Conservation (phyloP, 2,113 vertebrate genomes). For the Lophius piscatorius region DNA sequence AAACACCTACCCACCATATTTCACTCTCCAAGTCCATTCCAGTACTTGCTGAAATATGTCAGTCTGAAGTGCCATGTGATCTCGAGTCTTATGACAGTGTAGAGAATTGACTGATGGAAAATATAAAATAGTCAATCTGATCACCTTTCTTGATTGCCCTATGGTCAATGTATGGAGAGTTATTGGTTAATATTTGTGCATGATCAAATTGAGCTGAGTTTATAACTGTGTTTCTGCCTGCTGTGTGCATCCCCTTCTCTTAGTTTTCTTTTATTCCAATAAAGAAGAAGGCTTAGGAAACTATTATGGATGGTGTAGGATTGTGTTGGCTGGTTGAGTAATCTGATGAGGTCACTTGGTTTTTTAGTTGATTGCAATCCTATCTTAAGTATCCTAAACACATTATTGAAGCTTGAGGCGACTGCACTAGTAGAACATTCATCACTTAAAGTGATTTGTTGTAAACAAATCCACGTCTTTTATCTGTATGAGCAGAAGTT, state of each 20-base stretch:
- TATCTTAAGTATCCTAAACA: conserved; percentile 61
- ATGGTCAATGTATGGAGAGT: no score
- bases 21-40: not conserved
- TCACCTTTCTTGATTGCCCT: no score
- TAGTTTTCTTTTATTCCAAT: not conserved
- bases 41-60: no score
- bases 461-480: no score
- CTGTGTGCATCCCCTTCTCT: not conserved
- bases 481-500: no score
- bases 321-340: conserved; percentile 17
- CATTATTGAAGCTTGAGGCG: conserved; percentile 51
- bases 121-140: no score
- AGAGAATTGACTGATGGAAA: no score
- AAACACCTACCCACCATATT: no score
- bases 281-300: conserved; percentile 2
- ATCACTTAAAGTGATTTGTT: conserved; percentile 63
- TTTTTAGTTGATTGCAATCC: conserved; percentile 57
- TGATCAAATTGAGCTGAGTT: not conserved
- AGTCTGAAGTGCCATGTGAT: no score
- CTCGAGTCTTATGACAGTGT: no score
- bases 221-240: not conserved
- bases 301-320: not conserved
- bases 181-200: not conserved
- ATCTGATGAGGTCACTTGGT: conserved; percentile 59
- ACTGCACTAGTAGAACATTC: conserved; percentile 29